Base-by-base conservation (phyloP, 2,113 vertebrate species). In the Datnioides undecimradiatus region DNA sequence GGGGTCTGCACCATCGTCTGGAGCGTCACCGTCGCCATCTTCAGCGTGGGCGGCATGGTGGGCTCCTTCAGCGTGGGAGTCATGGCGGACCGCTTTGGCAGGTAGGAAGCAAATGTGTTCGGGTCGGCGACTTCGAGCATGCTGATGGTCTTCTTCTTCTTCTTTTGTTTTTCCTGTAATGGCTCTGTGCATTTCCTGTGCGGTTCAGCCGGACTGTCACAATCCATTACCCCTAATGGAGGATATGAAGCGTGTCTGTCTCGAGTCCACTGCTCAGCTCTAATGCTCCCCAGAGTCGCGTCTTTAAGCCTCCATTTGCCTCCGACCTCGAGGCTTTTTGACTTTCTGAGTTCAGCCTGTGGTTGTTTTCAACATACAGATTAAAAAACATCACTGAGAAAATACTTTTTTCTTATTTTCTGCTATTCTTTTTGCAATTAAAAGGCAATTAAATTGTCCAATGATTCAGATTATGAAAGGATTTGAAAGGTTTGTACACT, bases 11-110 rank as follows among this genome's bases (percentile, higher is more conserved):
- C 96, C 0, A 87, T 95, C 0, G 92, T 99, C 0, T 99, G 97
- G 97, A 97, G 98, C 1, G 66, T 98, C 40, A 91, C 97, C 0
- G 98, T 99, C 45, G 93, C 98, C 73, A 96, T 99, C 84, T 99
- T 99, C 84, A 97, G 97, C 0, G 95, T 99, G 13, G 98, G 98
- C 14, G 98, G 98, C 1, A 99, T 99, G 98, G 90, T 96, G 0
- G 98, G 98, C 69, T 98, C 98, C 74, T 97, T 99, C 84, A 98
- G 96, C 0, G 97, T 99, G 4, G 96, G 98, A 25, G 90, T 98
- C 52, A 95, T 99, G 16, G 96, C 97, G 31, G 94, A 99, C 88
- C 91, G 94, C 16, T 98, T 99, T 78, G 98, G 98, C 87, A 96
- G 98, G 98, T 99, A 73, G 31, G 83, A 62, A 2, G 31, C 17